These are phyloP conservation scores for Netelia virgata DNA, from an alignment of 2,888 invertebrate species.

Conservation along the genomic window DNA sequence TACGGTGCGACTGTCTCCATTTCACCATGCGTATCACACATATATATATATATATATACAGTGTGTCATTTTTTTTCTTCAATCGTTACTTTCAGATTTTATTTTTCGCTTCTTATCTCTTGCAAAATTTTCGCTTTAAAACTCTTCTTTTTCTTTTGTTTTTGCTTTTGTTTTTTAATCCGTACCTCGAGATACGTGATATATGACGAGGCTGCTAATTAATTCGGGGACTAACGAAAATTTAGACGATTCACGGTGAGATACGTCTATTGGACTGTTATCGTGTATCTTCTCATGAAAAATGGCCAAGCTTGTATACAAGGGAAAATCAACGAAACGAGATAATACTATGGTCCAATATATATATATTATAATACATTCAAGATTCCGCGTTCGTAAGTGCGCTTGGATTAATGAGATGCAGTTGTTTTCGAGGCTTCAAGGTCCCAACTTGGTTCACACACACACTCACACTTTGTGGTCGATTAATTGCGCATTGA, in stretches of 20 bases:
- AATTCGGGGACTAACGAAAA: slow-evolving; percentile 1
- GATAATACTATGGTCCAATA: not conserved
- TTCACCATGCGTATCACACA: slow-evolving; percentile 9
- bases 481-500: slow-evolving; percentile 80
- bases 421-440: slow-evolving; percentile 70
- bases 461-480: slow-evolving; percentile 65
- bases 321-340: not conserved
- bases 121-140: not conserved
- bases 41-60: slow-evolving; percentile 36
- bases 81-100: slow-evolving; percentile 60
- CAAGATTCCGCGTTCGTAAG: slow-evolving; percentile 4
- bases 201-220: slow-evolving; percentile 19
- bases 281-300: not conserved
- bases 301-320: not conserved
- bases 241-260: slow-evolving; percentile 8
- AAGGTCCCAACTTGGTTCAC: slow-evolving; percentile 62
- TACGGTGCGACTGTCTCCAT: not conserved
- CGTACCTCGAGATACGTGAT: too few species aligned
- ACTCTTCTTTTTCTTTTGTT: not conserved
- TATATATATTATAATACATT: not conserved
- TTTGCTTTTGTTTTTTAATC: not conserved
- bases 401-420: slow-evolving; percentile 49
- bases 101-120: slow-evolving; percentile 24
- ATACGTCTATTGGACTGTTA: slow-evolving; percentile 1
- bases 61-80: slow-evolving; percentile 42